Percentiles rank a stretch among this genome's conserved stretches.
phyloP scores from a whole-genome alignment of 1,140 invertebrate genomes.

The Physella acuta region DNA sequence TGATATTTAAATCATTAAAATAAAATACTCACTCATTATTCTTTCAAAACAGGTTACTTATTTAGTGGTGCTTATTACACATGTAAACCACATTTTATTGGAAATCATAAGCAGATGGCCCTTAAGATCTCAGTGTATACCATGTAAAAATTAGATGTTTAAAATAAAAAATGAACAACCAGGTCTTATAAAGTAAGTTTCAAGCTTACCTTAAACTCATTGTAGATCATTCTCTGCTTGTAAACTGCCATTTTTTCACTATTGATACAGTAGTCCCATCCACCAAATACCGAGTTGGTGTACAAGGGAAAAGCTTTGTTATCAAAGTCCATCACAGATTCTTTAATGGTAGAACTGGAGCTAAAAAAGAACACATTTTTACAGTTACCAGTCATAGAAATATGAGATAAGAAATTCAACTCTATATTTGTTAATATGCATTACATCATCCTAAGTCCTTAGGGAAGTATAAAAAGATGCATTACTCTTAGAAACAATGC shows the following conservation, averaged over 20 bases:
- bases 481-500: neutral
- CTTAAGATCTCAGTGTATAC: too few relatives aligned
- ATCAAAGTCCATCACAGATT: constrained; percentile 20
- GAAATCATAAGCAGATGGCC: too few relatives aligned
- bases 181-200: neutral
- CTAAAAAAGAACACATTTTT: constrained; percentile 1
- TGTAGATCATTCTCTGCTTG: constrained; percentile 14
- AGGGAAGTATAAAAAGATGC: neutral
- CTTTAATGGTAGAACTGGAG: constrained; percentile 12
- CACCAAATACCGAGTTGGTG: constrained; percentile 10
- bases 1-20: too few relatives aligned
- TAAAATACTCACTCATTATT: too few relatives aligned
- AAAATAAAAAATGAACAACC: neutral
- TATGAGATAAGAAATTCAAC: neutral
- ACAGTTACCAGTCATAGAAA: neutral
- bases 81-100: too few relatives aligned
- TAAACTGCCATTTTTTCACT: constrained; percentile 9
- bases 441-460: neutral
- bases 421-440: neutral
- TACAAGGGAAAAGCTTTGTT: constrained; percentile 11
- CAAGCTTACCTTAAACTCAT: constrained; percentile 12
- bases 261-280: constrained; percentile 20
- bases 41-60: too few relatives aligned
- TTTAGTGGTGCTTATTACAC: too few relatives aligned
- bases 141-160: too few relatives aligned